Conservation (phyloP, 2,888 invertebrate genomes). For the Standfussiana lucernea region DNA sequence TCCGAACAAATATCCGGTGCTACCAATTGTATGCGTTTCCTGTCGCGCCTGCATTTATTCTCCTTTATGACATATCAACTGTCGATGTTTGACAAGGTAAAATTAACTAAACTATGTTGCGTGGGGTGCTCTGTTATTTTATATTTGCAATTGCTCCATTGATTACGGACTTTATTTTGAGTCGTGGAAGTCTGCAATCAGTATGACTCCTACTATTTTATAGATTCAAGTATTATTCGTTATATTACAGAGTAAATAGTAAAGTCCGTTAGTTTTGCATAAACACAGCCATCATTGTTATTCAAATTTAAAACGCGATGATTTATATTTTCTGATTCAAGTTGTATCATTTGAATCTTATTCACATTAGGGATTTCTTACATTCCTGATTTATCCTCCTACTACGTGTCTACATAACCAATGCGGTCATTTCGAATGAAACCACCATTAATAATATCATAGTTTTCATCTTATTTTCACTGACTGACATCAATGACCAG, state of each 20-base stretch:
- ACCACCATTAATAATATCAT: conserved; percentile 21
- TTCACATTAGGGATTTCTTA: conserved; percentile 55
- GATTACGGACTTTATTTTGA: background rate
- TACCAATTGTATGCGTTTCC: conserved; percentile 83
- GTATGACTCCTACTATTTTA: background rate
- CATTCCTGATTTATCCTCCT: conserved; percentile 49
- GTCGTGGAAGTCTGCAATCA: background rate
- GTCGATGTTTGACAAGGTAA: conserved; percentile 75
- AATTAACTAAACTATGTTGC: conserved; percentile 42
- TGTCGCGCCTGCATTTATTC: conserved; percentile 84
- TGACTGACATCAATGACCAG: conserved; percentile 72
- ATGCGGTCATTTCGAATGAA: conserved; percentile 30
- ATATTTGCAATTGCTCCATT: background rate
- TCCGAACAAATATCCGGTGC: conserved; percentile 83
- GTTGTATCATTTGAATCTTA: conserved; percentile 58
- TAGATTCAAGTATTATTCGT: background rate
- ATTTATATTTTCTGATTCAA: conserved; percentile 24
- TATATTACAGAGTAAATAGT: background rate
- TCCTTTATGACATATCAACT: conserved; percentile 83
- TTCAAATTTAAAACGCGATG: conserved; percentile 19
- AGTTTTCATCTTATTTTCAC: conserved; percentile 54
- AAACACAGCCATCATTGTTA: conserved; percentile 12
- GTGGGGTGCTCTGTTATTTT: conserved; percentile 2
- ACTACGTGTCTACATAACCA: conserved; percentile 33
- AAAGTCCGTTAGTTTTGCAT: conserved; percentile 1